Conservation (phyloP, 2,113 vertebrate genomes). For the Casuarius casuarius region DNA sequence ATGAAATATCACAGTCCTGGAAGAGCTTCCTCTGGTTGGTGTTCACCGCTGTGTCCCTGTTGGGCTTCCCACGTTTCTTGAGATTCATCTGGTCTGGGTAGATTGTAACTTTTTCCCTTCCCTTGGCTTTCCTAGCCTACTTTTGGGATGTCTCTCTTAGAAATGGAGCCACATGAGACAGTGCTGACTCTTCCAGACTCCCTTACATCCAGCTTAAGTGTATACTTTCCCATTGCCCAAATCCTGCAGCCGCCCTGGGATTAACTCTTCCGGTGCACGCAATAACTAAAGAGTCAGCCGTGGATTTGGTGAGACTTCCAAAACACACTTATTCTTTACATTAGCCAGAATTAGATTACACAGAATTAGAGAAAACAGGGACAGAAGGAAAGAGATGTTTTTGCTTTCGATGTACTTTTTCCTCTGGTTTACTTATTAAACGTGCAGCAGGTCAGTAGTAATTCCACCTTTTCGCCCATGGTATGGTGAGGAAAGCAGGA, state of each 20-base stretch:
- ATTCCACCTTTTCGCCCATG: neutral
- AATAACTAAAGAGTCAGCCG: neutral
- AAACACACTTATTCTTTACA: neutral
- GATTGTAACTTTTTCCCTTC: neutral
- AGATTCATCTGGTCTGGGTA: neutral
- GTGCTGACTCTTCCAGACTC: neutral
- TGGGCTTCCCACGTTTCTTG: neutral
- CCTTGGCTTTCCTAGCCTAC: neutral
- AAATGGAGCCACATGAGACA: neutral
- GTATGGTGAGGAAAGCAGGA: neutral
- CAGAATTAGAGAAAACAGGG: neutral
- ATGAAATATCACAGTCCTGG: neutral
- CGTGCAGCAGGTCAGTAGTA: neutral
- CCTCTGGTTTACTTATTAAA: neutral
- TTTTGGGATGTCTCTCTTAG: neutral
- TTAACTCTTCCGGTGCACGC: neutral
- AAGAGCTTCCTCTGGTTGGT: neutral
- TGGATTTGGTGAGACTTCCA: neutral
- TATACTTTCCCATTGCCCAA: accelerated
- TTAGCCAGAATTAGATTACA: neutral
- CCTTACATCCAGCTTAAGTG: neutral
- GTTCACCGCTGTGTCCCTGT: neutral
- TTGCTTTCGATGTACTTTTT: neutral
- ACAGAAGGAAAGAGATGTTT: neutral
- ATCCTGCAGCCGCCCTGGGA: too few relatives aligned